Evolutionary conservation across 2,888 invertebrate species (phyloP).

Genomic region (Nebria salina): DNA sequence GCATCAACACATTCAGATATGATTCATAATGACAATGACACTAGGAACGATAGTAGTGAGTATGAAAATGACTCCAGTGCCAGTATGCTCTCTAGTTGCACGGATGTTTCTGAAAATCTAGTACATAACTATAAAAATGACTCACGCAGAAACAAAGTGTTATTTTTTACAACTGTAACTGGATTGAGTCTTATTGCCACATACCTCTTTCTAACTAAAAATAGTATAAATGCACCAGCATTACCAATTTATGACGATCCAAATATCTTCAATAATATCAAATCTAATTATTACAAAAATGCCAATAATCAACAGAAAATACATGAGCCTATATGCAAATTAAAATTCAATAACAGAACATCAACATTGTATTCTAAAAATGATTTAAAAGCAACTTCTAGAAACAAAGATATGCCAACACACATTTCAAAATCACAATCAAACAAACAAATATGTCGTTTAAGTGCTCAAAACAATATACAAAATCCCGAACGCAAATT

Average conservation of each 20-base stretch:
- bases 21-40: too few species aligned
- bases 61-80: conserved; percentile 16
- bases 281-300: background rate
- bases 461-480: background rate
- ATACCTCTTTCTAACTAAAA: background rate
- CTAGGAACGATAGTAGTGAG: background rate
- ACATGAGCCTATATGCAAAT: background rate
- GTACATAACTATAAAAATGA: conserved; percentile 11
- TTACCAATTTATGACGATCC: background rate
- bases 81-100: background rate
- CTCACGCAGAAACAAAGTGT: background rate
- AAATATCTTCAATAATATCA: background rate
- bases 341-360: background rate
- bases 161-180: conserved; percentile 21
- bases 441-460: background rate
- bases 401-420: background rate
- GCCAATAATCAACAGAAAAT: too few species aligned
- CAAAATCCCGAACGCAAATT: background rate
- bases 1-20: background rate
- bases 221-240: background rate
- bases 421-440: background rate
- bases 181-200: conserved; percentile 23
- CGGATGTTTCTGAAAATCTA: background rate
- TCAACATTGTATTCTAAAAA: conserved; percentile 11
- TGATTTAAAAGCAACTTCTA: background rate